Evolutionary conservation across 2,888 invertebrate genomes (phyloP), one percentile per base, ranked within the genome.

Genomic region (Microchrysa polita): DNA sequence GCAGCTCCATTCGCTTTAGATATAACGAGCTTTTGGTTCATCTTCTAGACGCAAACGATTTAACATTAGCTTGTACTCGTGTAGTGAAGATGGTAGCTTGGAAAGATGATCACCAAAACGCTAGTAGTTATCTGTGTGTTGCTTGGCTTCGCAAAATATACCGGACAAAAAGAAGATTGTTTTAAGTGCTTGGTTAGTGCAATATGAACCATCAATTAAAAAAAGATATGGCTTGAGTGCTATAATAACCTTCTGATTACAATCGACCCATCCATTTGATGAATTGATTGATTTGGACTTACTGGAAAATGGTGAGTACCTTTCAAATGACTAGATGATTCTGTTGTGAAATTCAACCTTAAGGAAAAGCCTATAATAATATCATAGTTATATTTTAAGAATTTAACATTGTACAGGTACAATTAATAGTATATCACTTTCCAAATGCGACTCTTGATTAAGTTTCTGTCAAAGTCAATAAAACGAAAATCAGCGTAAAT

Each of bases 161-260:
- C 12, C 16, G 16, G 48, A 48, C 12, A 4, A 12, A 4, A 12
- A 7, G 48, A 48, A n/a, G n/a, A 7, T 48, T 34, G 27, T 18
- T 1, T 20, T 23, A 27, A 59, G 59, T n/a, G 59, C 23, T 59
- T 59, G 14, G 22, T 59, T 14, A 59, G 59, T 59, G 27, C 7
- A 9, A 20, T 59, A 23, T 27, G 9, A 23, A 9, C 10, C 23
- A 10, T 59, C 22, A 59, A 23, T n/a, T 23, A 23, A 14, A 34
- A 48, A 4, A 12, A 48, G 27, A 34, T 5, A 7, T 23, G 9
- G n/a, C 20, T 16, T 2, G 18, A 57, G 4, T 12, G 59, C 23
- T 59, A 9, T 27, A 59, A 59, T 59, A 59, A 59, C 59, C 59
- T 59, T 59, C 59, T 59, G 27, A 59, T 27, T 27, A n/a, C 48